phyloP scores from a whole-genome alignment of 1,140 invertebrate species.

The Heliconius eleuchia region DNA sequence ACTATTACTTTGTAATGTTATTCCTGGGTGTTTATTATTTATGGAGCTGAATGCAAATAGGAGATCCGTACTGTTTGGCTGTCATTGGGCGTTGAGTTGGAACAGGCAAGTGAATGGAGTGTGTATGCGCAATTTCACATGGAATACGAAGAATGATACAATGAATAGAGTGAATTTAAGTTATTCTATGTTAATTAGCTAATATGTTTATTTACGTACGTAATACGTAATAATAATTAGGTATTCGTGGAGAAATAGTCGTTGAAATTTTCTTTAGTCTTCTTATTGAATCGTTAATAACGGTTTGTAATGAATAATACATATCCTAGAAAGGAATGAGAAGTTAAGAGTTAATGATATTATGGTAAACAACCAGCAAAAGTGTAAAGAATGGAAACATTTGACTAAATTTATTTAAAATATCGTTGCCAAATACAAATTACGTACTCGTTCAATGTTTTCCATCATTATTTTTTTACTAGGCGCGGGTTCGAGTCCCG shows the following conservation, averaged over 20 bases:
- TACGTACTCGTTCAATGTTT: too few relatives aligned
- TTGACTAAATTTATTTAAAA: too few relatives aligned
- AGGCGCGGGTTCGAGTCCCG: too few relatives aligned
- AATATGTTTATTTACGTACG: neutral
- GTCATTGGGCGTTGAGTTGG: slow-evolving; percentile 24
- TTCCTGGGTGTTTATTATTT: slow-evolving; percentile 35
- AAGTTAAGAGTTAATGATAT: neutral
- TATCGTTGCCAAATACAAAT: too few relatives aligned
- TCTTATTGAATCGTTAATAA: neutral
- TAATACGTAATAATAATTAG: neutral
- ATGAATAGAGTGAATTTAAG: neutral
- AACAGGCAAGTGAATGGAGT: slow-evolving; percentile 1
- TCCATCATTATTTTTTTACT: too few relatives aligned
- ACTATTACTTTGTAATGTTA: slow-evolving; percentile 23
- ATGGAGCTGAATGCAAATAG: slow-evolving; percentile 39
- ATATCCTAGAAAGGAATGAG: neutral
- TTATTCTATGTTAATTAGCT: neutral
- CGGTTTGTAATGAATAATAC: neutral
- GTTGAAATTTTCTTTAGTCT: neutral
- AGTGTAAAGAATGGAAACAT: too few relatives aligned
- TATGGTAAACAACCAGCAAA: too few relatives aligned
- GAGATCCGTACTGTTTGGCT: slow-evolving; percentile 24
- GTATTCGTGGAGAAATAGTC: neutral
- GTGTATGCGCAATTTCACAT: neutral
- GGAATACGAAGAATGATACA: slow-evolving; percentile 4